phyloP scores from a whole-genome alignment of 2,888 invertebrate species.

The Drosophila lacicola region DNA sequence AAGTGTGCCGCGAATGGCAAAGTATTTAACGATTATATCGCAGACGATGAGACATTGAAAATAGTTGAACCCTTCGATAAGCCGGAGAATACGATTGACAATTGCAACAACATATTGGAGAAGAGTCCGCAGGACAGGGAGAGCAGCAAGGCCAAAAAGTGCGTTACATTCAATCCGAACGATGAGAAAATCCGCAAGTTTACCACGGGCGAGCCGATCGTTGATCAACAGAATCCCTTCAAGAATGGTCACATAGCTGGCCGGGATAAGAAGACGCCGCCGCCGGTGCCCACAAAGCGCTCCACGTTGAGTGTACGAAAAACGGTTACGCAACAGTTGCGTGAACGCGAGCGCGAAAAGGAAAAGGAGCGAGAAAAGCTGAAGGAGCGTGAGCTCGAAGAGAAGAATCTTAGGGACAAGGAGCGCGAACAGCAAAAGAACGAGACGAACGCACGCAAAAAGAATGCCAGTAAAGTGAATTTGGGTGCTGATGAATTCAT shows the following conservation, averaged over 20 bases:
- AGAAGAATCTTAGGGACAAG: conserved; percentile 19
- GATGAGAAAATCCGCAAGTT: conserved; percentile 84
- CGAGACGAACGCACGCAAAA: conserved; percentile 53
- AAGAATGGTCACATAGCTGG: conserved; percentile 60
- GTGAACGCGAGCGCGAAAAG: conserved; percentile 74
- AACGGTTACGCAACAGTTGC: conserved; percentile 72
- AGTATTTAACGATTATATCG: conserved; percentile 23
- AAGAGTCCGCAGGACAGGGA: conserved; percentile 18
- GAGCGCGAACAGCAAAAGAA: conserved; percentile 57
- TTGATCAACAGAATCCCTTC: conserved; percentile 85
- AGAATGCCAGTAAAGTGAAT: conserved; percentile 26
- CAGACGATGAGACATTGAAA: conserved; percentile 44
- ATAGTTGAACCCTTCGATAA: conserved; percentile 48
- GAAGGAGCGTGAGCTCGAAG: conserved; percentile 57
- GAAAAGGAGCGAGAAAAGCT: conserved; percentile 57
- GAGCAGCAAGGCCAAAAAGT: conserved; percentile 75
- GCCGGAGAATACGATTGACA: neutral
- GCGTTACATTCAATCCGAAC: conserved; percentile 82
- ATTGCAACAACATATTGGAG: neutral
- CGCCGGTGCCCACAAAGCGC: conserved; percentile 80
- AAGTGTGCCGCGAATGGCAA: conserved; percentile 19
- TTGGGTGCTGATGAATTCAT: conserved; percentile 76
- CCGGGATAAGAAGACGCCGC: conserved; percentile 69
- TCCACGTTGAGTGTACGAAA: conserved; percentile 79
- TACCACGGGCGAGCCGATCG: conserved; percentile 83